Conservation (phyloP, 2,797 vertebrate genomes). For the Danio tinwini region DNA sequence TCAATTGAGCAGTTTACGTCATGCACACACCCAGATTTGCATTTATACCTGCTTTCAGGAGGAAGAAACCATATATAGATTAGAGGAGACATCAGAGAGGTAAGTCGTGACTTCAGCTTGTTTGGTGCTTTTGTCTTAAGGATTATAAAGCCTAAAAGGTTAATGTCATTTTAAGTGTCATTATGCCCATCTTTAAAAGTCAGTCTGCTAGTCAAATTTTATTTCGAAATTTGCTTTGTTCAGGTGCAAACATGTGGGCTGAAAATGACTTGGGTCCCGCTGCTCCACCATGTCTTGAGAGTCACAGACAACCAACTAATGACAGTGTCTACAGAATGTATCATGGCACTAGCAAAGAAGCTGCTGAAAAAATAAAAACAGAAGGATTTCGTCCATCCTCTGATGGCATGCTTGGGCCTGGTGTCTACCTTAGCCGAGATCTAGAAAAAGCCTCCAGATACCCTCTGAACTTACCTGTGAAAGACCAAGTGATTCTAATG, state of each 20-base stretch:
- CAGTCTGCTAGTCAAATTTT: neutral
- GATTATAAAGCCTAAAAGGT: too few species aligned
- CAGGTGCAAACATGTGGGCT: constrained; percentile 54
- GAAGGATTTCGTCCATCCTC: constrained; percentile 43
- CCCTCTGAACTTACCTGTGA: neutral
- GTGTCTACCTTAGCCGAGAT: constrained; percentile 76
- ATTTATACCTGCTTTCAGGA: too few species aligned
- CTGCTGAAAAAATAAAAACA: neutral
- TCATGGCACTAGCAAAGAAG: constrained; percentile 63
- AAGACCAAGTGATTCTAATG: constrained; percentile 29
- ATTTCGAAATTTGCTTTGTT: neutral
- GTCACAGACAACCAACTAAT: neutral
- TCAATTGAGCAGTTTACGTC: too few species aligned
- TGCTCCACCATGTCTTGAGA: neutral
- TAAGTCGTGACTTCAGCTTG: too few species aligned
- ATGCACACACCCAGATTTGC: too few species aligned
- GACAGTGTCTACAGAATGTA: constrained; percentile 68
- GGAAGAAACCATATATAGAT: too few species aligned
- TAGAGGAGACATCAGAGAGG: too few species aligned
- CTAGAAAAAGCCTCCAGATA: constrained; percentile 71
- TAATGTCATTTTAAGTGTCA: too few species aligned
- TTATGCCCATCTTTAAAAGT: too few species aligned
- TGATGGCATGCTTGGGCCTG: constrained; percentile 67
- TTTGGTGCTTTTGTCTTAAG: too few species aligned
- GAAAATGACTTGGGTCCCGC: constrained; percentile 56